Percentiles rank a stretch among this genome's conserved stretches.
Conservation (phyloP, 2,888 invertebrate genomes). For the Thymelicus sylvestris region DNA sequence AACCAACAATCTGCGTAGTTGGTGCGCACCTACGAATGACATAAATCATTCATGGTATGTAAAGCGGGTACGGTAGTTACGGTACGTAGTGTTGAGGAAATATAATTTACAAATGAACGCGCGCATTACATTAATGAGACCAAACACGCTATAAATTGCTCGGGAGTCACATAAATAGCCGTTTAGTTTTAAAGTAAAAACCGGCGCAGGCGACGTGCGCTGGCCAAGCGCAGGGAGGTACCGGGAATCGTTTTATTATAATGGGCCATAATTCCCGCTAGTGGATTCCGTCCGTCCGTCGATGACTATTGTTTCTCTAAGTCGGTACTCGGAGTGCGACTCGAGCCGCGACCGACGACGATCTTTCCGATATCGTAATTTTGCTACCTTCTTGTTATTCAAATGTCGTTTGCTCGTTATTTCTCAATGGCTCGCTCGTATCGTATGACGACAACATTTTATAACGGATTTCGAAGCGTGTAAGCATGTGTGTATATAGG, state of each 20-base stretch:
- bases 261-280: conserved; percentile 71
- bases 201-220: conserved; percentile 49
- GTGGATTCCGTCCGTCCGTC: conserved; percentile 63
- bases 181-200: conserved; percentile 51
- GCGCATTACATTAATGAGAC: conserved; percentile 39
- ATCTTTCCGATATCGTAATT: conserved; percentile 72
- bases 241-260: conserved; percentile 73
- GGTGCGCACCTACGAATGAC: too few species aligned
- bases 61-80: conserved; percentile 7
- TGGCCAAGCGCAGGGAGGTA: conserved; percentile 48
- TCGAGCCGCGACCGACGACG: conserved; percentile 64
- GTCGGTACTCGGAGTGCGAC: conserved; percentile 60
- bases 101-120: conserved; percentile 29
- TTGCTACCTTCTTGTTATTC: conserved; percentile 72
- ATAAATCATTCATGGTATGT: conserved; percentile 8
- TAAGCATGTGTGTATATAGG: conserved; percentile 47
- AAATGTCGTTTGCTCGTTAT: conserved; percentile 69
- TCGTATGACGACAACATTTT: conserved; percentile 70
- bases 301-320: conserved; percentile 69
- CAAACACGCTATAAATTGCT: conserved; percentile 41
- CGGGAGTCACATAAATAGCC: conserved; percentile 44
- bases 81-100: conserved; percentile 17
- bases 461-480: conserved; percentile 63
- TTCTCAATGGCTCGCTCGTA: conserved; percentile 69
- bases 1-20: too few species aligned